These are phyloP conservation scores for Drosophila hamatofila DNA, from an alignment of 2,888 invertebrate genomes.

Conservation along the genomic window DNA sequence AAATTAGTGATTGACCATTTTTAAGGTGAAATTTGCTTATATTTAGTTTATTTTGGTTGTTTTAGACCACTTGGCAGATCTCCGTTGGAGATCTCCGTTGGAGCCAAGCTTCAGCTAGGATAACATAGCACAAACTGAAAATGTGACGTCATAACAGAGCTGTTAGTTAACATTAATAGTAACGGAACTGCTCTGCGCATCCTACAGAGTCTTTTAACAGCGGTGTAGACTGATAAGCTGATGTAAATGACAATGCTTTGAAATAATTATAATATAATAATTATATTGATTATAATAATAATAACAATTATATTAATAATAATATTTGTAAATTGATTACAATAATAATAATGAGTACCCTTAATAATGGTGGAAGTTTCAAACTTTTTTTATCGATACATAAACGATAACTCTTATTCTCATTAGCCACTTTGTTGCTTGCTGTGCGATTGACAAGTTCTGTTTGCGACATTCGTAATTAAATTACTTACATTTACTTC, in stretches of 20 bases:
- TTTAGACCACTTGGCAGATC: no score
- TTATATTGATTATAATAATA: neutral
- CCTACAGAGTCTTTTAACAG: no score
- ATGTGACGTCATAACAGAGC: no score
- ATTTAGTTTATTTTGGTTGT: no score
- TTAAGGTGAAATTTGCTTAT: no score
- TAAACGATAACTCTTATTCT: neutral
- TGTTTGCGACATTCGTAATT: neutral
- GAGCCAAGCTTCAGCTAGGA: no score
- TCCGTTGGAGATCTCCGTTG: no score
- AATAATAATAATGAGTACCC: neutral
- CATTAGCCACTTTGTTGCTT: conserved; percentile 16
- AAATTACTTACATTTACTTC: neutral
- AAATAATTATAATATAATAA: neutral
- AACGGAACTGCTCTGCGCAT: no score
- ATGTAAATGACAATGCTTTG: no score
- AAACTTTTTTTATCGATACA: conserved; percentile 27
- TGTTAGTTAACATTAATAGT: no score
- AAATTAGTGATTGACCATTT: no score
- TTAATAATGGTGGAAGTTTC: neutral
- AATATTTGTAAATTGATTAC: neutral
- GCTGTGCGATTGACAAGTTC: conserved; percentile 14
- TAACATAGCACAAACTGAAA: no score
- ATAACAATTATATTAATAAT: neutral
- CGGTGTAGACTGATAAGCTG: neutral